These are phyloP conservation scores for Lipophrys pholis DNA, from an alignment of 2,113 vertebrate species.

Conservation along the genomic window DNA sequence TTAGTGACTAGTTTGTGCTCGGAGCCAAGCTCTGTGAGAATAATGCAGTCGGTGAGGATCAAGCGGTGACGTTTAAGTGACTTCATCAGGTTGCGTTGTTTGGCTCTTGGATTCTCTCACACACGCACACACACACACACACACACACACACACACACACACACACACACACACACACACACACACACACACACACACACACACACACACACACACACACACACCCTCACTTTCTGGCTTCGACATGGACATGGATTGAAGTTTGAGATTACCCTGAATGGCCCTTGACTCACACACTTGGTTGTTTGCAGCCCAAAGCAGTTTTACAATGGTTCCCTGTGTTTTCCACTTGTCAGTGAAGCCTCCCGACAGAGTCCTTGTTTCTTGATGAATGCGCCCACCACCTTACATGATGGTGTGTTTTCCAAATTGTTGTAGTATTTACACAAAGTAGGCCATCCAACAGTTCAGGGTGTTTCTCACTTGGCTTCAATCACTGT, in stretches of 20 bases:
- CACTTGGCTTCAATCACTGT: slow-evolving; percentile 30
- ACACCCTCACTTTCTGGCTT: slow-evolving; percentile 18
- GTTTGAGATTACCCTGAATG: slow-evolving; percentile 25
- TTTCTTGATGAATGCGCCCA: slow-evolving; percentile 2
- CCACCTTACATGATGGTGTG: slow-evolving; percentile 13
- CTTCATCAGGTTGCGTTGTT: slow-evolving; percentile 37
- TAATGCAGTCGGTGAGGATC: slow-evolving; percentile 27
- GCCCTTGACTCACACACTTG: slow-evolving; percentile 36
- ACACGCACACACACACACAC: background rate
- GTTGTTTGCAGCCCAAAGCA: slow-evolving; percentile 23
- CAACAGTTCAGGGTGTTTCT: slow-evolving; percentile 49
- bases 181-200: background rate
- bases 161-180: background rate
- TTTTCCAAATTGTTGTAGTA: slow-evolving; percentile 7
- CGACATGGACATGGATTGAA: slow-evolving; percentile 39
- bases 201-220: background rate
- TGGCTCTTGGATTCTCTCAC: slow-evolving; percentile 14
- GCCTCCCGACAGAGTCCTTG: background rate
- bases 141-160: background rate
- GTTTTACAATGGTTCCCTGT: slow-evolving; percentile 38
- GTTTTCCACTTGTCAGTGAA: slow-evolving; percentile 29
- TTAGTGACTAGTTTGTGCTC: slow-evolving; percentile 58
- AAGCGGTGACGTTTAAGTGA: slow-evolving; percentile 26
- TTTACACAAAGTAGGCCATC: slow-evolving; percentile 25
- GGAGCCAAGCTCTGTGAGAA: slow-evolving; percentile 34